A percentile compares a stretch with the other conserved stretches of the same genome.
These are phyloP conservation scores for Lasiommata megera DNA, from an alignment of 2,888 invertebrate genomes.

Conservation along the genomic window DNA sequence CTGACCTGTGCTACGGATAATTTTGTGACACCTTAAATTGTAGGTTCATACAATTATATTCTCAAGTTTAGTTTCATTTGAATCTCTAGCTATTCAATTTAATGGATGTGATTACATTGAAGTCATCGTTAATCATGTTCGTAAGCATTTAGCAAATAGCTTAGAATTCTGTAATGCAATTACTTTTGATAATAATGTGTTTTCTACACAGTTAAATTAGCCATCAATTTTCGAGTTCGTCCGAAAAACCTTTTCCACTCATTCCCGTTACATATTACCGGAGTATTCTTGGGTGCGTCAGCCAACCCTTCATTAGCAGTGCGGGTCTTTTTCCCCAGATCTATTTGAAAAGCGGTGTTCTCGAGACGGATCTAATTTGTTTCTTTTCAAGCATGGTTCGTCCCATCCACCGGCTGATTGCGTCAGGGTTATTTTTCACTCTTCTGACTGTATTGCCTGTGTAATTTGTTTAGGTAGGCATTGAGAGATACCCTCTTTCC, in stretches of 20 bases:
- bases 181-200: neutral
- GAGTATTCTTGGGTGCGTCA: constrained; percentile 33
- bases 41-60: too few relatives aligned
- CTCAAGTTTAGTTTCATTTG: too few relatives aligned
- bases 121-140: too few relatives aligned
- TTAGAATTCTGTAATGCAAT: too few relatives aligned
- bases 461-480: constrained; percentile 55
- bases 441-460: constrained; percentile 48
- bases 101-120: too few relatives aligned
- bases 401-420: constrained; percentile 59
- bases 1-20: too few relatives aligned
- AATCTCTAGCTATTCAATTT: too few relatives aligned
- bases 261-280: constrained; percentile 32
- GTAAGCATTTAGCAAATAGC: too few relatives aligned
- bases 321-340: constrained; percentile 55
- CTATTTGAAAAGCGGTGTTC: constrained; percentile 64
- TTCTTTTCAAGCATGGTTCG: constrained; percentile 69
- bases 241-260: neutral
- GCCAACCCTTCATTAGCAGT: constrained; percentile 69
- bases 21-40: too few relatives aligned
- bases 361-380: constrained; percentile 76
- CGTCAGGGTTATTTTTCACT: constrained; percentile 56
- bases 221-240: neutral
- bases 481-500: constrained; percentile 23
- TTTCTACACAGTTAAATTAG: neutral